These are phyloP conservation scores for Charadrius vociferus DNA, from an alignment of 2,113 vertebrate genomes.

Conservation along the genomic window DNA sequence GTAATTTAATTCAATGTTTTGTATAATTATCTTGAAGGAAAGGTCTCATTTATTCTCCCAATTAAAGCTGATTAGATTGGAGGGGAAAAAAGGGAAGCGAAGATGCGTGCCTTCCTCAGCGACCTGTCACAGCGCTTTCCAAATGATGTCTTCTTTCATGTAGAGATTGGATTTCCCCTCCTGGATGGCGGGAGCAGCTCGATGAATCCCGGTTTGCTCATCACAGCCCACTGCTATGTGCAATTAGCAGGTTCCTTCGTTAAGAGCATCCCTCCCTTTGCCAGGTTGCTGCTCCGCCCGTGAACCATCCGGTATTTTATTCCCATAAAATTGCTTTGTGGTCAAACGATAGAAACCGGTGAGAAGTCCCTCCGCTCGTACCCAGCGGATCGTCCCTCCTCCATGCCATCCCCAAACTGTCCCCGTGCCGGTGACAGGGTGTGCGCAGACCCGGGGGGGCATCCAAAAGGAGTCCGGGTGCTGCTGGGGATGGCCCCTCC, in stretches of 20 bases:
- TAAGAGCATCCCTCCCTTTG: rapidly evolving
- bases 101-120: neutral
- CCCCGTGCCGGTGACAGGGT: rapidly evolving
- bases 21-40: slow-evolving; percentile 3
- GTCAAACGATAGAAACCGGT: rapidly evolving
- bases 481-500: neutral
- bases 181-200: neutral
- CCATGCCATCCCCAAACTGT: neutral
- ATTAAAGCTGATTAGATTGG: neutral
- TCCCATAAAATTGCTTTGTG: neutral
- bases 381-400: neutral
- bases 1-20: neutral
- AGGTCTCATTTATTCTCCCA: neutral
- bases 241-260: neutral
- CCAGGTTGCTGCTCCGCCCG: rapidly evolving
- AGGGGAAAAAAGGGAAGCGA: neutral
- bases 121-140: neutral
- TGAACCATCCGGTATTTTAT: neutral
- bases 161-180: neutral
- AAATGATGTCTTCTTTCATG: neutral
- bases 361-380: neutral
- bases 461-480: neutral
- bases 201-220: neutral
- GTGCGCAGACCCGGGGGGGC: neutral
- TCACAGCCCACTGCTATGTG: rapidly evolving